Conservation (phyloP, 23 tunicate genomes). For the Ciona savignyi region DNA sequence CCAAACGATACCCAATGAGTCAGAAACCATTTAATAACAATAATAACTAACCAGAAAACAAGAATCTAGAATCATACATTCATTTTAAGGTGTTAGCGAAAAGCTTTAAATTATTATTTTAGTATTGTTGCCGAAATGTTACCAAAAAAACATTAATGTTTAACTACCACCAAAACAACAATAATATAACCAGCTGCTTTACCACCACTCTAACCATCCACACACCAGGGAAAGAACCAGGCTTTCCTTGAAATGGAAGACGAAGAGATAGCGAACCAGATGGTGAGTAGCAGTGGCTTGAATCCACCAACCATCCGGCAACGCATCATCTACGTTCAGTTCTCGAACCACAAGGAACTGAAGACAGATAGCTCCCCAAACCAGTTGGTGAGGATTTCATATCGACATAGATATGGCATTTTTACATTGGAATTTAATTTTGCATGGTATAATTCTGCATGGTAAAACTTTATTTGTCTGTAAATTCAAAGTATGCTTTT, state of each 20-base stretch:
- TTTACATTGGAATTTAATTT: not conserved
- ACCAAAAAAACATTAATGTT: too few species aligned
- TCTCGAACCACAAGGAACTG: conserved; percentile 93
- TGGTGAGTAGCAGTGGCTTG: conserved; percentile 59
- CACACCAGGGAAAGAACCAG: conserved; percentile 89
- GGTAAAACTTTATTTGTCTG: not conserved
- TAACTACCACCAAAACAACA: too few species aligned
- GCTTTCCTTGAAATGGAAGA: conserved; percentile 93
- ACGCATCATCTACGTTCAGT: conserved; percentile 76
- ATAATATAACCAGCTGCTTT: too few species aligned
- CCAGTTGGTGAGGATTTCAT: conserved; percentile 48
- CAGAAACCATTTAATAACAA: too few species aligned
- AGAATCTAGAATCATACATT: too few species aligned
- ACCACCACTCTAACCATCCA: too few species aligned
- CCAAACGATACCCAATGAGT: too few species aligned
- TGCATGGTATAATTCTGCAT: not conserved
- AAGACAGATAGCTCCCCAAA: conserved; percentile 89
- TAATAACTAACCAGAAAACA: too few species aligned
- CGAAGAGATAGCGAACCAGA: conserved; percentile 64
- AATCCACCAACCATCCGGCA: conserved; percentile 75
- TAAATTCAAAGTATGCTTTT: too few species aligned
- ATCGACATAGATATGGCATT: not conserved
- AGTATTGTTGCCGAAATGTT: too few species aligned
- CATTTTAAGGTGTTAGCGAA: too few species aligned
- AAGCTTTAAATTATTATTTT: too few species aligned